phyloP scores from a whole-genome alignment of 2,113 vertebrate species.

The Actenoides hombroni region DNA sequence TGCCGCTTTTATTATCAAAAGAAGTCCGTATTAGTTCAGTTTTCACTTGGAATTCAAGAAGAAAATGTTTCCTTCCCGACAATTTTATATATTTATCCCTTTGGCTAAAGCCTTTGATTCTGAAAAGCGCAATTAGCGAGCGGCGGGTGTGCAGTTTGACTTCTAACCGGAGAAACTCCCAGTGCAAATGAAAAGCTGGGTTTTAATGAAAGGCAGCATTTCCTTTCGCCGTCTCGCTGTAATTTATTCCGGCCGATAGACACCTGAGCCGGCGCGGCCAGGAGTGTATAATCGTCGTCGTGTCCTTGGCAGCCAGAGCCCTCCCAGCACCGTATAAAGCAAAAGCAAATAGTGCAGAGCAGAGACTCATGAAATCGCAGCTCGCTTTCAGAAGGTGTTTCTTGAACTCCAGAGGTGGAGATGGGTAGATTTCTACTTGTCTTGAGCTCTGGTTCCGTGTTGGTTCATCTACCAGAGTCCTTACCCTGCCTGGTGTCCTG shows the following conservation, averaged over 20 bases:
- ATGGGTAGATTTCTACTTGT: not conserved
- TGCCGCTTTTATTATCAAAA: slow-evolving; percentile 36
- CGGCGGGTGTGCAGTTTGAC: slow-evolving; percentile 11
- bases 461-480: not conserved
- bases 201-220: not conserved
- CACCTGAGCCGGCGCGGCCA: not conserved
- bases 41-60: slow-evolving; percentile 24
- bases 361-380: not conserved
- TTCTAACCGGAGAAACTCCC: not conserved
- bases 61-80: slow-evolving; percentile 50
- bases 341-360: not conserved
- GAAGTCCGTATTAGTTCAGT: not conserved
- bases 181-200: not conserved
- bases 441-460: not conserved
- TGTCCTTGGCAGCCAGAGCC: not conserved
- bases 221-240: not conserved
- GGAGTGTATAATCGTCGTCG: fast-evolving
- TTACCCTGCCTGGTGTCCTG: not conserved
- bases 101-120: slow-evolving; percentile 66
- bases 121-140: slow-evolving; percentile 46
- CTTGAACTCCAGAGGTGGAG: not conserved
- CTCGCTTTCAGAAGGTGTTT: not conserved
- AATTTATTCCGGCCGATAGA: not conserved
- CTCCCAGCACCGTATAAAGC: not conserved
- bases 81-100: slow-evolving; percentile 58